Percentiles rank a stretch among this genome's conserved stretches.
Evolutionary conservation across 1,140 invertebrate genomes (phyloP).

Genomic region (Pseudomyrmex pallidus): DNA sequence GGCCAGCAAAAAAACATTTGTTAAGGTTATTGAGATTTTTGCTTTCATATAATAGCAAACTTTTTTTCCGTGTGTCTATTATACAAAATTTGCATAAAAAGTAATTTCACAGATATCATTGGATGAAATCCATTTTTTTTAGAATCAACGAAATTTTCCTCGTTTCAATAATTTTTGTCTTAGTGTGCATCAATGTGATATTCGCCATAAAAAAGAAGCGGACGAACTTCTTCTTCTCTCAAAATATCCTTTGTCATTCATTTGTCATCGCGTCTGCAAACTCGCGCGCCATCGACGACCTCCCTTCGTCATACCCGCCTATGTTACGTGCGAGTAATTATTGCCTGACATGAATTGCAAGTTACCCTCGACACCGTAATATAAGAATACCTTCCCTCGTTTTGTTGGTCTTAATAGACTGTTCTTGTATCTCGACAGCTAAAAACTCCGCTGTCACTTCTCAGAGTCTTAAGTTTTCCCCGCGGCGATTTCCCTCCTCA

Average conservation of each 20-base stretch:
- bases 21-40: no score
- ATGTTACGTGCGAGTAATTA: slow-evolving; percentile 70
- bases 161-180: slow-evolving; percentile 4
- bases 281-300: slow-evolving; percentile 38
- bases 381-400: slow-evolving; percentile 29
- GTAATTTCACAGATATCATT: background rate
- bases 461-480: slow-evolving; percentile 15
- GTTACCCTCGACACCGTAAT: slow-evolving; percentile 43
- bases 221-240: slow-evolving; percentile 16
- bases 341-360: slow-evolving; percentile 55
- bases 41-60: no score
- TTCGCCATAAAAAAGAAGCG: slow-evolving; percentile 36
- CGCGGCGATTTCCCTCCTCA: background rate
- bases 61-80: no score
- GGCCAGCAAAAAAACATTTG: no score
- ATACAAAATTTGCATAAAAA: background rate
- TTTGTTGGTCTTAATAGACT: slow-evolving; percentile 22
- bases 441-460: slow-evolving; percentile 31
- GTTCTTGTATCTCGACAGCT: slow-evolving; percentile 23
- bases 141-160: no score
- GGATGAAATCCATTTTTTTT: no score
- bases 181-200: background rate
- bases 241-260: slow-evolving; percentile 68
- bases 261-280: slow-evolving; percentile 70
- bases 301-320: slow-evolving; percentile 6